phyloP scores from a whole-genome alignment of 64 coral and sea anemone genomes.

The Platygyra sinensis region DNA sequence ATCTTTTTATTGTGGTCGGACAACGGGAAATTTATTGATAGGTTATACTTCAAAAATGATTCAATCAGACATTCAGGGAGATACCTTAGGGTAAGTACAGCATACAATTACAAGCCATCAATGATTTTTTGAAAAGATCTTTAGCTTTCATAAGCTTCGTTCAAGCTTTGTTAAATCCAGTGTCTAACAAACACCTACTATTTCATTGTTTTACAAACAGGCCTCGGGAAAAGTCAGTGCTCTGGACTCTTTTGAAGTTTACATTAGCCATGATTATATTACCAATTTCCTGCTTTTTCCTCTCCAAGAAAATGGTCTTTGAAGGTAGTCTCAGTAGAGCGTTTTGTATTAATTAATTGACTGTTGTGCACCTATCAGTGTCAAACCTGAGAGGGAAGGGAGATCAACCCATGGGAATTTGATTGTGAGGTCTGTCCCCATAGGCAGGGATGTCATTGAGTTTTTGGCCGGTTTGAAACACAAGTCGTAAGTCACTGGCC shows the following conservation, averaged over 20 bases:
- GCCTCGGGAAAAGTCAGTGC: conserved; percentile 74
- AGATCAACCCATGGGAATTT: no score
- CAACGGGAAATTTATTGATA: neutral
- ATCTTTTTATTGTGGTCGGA: neutral
- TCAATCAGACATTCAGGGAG: neutral
- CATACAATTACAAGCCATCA: neutral
- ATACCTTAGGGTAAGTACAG: conserved; percentile 22
- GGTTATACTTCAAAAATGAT: neutral
- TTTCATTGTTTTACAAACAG: conserved; percentile 19
- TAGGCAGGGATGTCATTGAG: no score
- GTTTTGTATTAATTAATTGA: no score
- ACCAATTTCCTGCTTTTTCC: conserved; percentile 81
- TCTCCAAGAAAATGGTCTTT: conserved; percentile 74
- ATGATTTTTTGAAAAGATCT: no score
- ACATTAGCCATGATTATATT: conserved; percentile 77
- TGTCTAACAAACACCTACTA: neutral
- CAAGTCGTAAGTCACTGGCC: no score
- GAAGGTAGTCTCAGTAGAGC: conserved; percentile 62
- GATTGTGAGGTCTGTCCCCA: no score
- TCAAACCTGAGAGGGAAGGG: no score
- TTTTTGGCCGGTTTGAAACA: no score
- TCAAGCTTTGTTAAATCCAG: no score
- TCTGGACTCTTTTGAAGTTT: conserved; percentile 80
- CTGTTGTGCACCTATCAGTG: no score
- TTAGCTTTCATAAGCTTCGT: no score